Conservation (phyloP, 2,797 vertebrate genomes). For the Microcaecilia unicolor region DNA sequence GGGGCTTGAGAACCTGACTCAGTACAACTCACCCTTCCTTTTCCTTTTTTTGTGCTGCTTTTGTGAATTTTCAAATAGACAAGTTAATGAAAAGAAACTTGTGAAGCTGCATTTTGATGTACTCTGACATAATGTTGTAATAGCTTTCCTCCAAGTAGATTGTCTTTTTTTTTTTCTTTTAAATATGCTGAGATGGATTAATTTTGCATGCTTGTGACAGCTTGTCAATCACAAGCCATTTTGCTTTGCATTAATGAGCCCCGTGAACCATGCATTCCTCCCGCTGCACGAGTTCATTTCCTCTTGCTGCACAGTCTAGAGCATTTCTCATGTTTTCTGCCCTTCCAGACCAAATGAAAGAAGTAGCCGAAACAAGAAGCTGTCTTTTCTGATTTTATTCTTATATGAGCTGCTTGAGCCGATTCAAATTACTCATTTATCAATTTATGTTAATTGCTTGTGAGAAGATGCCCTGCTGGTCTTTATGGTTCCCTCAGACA, state of each 20-base stretch:
- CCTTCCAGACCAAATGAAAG: slow-evolving; percentile 38
- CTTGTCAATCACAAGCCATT: slow-evolving; percentile 51
- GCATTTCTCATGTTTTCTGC: slow-evolving; percentile 42
- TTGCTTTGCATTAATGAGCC: slow-evolving; percentile 43
- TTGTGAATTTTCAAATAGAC: slow-evolving; percentile 45
- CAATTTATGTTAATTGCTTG: slow-evolving; percentile 83
- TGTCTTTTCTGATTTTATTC: slow-evolving; percentile 61
- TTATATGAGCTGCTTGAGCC: slow-evolving; percentile 50
- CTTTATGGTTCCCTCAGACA: slow-evolving; percentile 68
- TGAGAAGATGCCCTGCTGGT: slow-evolving; percentile 78
- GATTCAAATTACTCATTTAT: slow-evolving; percentile 77
- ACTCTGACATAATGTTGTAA: slow-evolving; percentile 37
- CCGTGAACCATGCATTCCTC: slow-evolving; percentile 32
- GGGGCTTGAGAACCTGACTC: slow-evolving; percentile 19
- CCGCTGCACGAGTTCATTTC: slow-evolving; percentile 35
- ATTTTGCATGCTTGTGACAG: slow-evolving; percentile 24
- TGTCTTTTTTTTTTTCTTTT: slow-evolving; percentile 5
- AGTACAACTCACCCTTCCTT: slow-evolving; percentile 17
- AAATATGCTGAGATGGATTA: slow-evolving; percentile 38
- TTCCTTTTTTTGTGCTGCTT: slow-evolving; percentile 21
- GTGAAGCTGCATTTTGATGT: slow-evolving; percentile 29
- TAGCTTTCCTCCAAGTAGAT: slow-evolving; percentile 32
- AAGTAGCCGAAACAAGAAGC: slow-evolving; percentile 47
- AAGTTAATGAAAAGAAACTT: slow-evolving; percentile 34
- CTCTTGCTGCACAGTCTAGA: slow-evolving; percentile 17